Evolutionary conservation across 2,888 invertebrate genomes (phyloP).

Genomic region (Sesamia inferens): DNA sequence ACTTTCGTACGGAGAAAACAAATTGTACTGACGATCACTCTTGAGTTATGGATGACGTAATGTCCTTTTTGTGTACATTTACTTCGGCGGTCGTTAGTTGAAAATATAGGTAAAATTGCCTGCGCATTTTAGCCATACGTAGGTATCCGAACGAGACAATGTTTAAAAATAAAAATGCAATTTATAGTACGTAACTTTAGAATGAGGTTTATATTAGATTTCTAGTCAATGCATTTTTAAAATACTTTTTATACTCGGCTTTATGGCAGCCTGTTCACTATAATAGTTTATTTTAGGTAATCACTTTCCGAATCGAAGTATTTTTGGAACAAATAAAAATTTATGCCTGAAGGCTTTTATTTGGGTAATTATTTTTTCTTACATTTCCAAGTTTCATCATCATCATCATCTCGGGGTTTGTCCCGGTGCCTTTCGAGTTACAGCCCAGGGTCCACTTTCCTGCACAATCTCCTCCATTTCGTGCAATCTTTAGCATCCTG

Average conservation of each 20-base stretch:
- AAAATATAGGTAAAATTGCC: slow-evolving; percentile 29
- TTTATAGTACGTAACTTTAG: slow-evolving; percentile 24
- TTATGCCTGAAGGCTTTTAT: no score
- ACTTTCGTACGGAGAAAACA: slow-evolving; percentile 37
- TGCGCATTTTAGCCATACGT: not conserved
- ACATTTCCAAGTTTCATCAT: no score
- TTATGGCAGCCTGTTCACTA: not conserved
- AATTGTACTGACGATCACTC: slow-evolving; percentile 43
- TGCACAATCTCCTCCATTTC: no score
- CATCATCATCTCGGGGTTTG: no score
- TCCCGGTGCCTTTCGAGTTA: no score
- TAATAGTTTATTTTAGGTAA: not conserved
- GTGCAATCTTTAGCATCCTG: no score
- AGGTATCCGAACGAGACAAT: slow-evolving; percentile 23
- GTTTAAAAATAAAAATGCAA: slow-evolving; percentile 36
- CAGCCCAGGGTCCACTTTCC: no score
- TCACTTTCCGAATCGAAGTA: not conserved
- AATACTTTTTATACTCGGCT: not conserved
- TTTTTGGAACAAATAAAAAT: not conserved
- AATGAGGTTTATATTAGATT: slow-evolving; percentile 36
- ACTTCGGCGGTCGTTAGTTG: slow-evolving; percentile 14
- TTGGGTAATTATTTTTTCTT: no score
- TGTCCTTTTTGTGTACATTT: slow-evolving; percentile 31
- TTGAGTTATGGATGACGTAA: slow-evolving; percentile 10
- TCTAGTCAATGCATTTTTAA: not conserved